These are phyloP conservation scores for Scaptomyza graminum DNA, from an alignment of 1,140 invertebrate genomes.

Conservation along the genomic window DNA sequence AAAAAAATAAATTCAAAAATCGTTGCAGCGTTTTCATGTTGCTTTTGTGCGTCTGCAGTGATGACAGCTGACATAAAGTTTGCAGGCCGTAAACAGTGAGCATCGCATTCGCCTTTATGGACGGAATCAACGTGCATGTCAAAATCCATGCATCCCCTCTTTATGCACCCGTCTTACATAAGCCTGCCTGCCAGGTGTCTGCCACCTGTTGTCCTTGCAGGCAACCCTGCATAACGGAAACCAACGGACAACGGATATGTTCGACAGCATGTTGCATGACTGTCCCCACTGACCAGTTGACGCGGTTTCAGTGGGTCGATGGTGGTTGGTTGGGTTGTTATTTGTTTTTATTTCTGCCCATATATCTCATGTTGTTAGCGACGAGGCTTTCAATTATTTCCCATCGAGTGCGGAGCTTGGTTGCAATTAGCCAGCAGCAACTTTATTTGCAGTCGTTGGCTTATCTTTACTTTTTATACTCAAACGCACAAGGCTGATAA, in stretches of 20 bases:
- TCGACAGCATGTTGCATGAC: conserved; percentile 80
- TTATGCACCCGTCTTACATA: too few relatives aligned
- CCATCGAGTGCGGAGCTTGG: conserved; percentile 8
- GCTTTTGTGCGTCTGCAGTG: conserved; percentile 64
- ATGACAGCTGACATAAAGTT: conserved; percentile 79
- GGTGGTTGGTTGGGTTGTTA: conserved; percentile 6
- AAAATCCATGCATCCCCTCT: neutral
- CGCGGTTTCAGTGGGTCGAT: conserved; percentile 1
- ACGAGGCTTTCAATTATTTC: conserved; percentile 58
- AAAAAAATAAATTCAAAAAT: neutral
- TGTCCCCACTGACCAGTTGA: conserved; percentile 28
- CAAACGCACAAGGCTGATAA: conserved; percentile 64
- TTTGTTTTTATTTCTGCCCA: conserved; percentile 38
- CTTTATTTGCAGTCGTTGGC: conserved; percentile 63
- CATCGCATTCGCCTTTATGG: conserved; percentile 34
- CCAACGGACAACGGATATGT: conserved; percentile 72
- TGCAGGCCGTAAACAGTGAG: conserved; percentile 57
- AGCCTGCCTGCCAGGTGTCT: neutral
- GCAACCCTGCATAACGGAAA: conserved; percentile 67
- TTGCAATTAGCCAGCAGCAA: conserved; percentile 70
- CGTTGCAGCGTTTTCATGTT: conserved; percentile 32
- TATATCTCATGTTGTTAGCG: conserved; percentile 40
- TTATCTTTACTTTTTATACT: conserved; percentile 76
- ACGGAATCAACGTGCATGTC: conserved; percentile 14
- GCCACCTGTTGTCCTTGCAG: conserved; percentile 69